Evolutionary conservation across 2,888 invertebrate genomes (phyloP), one percentile per base, ranked within the genome.

Genomic region (Alloplasta piceator): DNA sequence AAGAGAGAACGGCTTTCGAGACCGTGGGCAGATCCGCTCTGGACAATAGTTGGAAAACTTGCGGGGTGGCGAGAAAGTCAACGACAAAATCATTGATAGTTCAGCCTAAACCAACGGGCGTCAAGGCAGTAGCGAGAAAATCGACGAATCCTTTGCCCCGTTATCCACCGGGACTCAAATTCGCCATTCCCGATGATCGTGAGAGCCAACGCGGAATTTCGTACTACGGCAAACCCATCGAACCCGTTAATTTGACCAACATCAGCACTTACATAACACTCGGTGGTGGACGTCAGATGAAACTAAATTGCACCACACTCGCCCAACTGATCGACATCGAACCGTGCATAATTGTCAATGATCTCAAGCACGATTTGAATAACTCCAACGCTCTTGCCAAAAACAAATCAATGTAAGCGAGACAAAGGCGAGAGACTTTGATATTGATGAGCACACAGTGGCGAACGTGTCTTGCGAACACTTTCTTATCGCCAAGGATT

Each of bases 191-290:
- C n/a, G 83, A 81, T n/a, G 75, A 78, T 5, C 2, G 9, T 0
- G 85, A 66, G n/a, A 26, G 43, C 43, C 39, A 72, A 12, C 67
- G 55, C 12, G 50, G 36, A 0, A 39, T 81, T 83, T 94, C 94
- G 0, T 94, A 92, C 84, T 95, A 95, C 72, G 94, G 94, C 0
- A 88, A 90, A 73, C 93, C 94, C 0, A 86, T 86, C 0, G 86
- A 92, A 0, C 87, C 93, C 0, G 90, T 93, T 0, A 88, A 93
- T 70, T 90, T 93, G 58, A 87, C 89, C 0, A 91, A 93, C 6
- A 92, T 95, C 0, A 94, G 92, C 1, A 93, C 94, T 0, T 91
- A 93, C 0, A 93, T 95, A 91, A 93, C 94, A 0, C 92, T 94
- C 66, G 93, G 93, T 43, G 93, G 93, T 50, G 94, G 94, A n/a